Evolutionary conservation across 2,113 vertebrate genomes (phyloP).

Genomic region (Mirounga angustirostris): DNA sequence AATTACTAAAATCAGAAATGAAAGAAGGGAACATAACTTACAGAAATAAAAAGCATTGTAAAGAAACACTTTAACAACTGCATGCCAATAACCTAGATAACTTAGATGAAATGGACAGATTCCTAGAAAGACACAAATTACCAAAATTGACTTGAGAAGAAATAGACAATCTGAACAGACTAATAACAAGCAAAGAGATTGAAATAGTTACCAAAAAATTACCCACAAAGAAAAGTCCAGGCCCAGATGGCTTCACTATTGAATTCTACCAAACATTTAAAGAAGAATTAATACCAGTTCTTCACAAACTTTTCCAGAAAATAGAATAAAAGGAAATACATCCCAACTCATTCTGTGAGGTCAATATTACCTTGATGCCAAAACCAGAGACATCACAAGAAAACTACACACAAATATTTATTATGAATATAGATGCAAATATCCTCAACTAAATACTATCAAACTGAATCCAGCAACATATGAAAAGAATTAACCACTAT

Average conservation of each 20-base stretch:
- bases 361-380: background rate
- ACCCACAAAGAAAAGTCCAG: background rate
- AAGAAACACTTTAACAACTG: background rate
- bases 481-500: background rate
- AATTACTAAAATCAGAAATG: background rate
- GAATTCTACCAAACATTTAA: background rate
- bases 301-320: background rate
- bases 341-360: background rate
- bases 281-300: background rate
- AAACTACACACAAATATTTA: background rate
- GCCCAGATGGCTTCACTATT: background rate
- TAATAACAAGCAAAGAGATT: background rate
- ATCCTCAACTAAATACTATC: background rate
- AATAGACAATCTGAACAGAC: background rate
- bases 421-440: background rate
- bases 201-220: background rate
- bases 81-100: background rate
- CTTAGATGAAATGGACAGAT: background rate
- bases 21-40: background rate
- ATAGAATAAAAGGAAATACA: background rate
- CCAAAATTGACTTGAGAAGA: background rate
- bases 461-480: background rate
- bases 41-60: background rate
- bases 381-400: background rate
- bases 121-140: background rate